Evolutionary conservation across 2,888 invertebrate species (phyloP).

Genomic region (Corythucha ciliata): DNA sequence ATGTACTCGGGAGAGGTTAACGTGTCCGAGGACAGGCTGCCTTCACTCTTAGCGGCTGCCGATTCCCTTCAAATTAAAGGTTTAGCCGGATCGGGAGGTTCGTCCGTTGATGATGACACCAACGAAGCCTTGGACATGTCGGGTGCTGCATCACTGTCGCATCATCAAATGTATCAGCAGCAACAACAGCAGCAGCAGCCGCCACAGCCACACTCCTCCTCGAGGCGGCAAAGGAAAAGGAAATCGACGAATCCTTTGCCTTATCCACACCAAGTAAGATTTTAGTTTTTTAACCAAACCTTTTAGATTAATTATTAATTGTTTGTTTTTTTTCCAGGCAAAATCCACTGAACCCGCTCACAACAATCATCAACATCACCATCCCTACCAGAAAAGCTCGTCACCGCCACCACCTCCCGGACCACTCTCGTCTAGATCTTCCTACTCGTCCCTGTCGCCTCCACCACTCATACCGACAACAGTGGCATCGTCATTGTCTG

Average conservation of each 20-base stretch:
- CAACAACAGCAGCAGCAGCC: constrained; percentile 15
- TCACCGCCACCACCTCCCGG: too few species aligned
- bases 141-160: too few species aligned
- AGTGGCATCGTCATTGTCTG: too few species aligned
- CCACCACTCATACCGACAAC: too few species aligned
- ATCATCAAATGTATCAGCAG: background rate
- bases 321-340: too few species aligned
- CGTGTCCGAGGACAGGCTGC: constrained; percentile 44
- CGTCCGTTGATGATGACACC: constrained; percentile 1
- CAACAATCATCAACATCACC: too few species aligned
- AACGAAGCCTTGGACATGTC: constrained; percentile 8
- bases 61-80: constrained; percentile 42
- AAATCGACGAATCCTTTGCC: constrained; percentile 25
- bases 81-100: constrained; percentile 3
- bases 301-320: too few species aligned
- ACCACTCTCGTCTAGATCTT: too few species aligned
- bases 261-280: constrained; percentile 21
- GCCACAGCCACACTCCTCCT: constrained; percentile 16
- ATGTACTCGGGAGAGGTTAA: constrained; percentile 49
- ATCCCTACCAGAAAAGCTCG: too few species aligned
- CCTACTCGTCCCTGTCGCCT: too few species aligned
- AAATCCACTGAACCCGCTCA: too few species aligned
- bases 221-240: constrained; percentile 16
- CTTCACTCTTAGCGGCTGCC: constrained; percentile 44
- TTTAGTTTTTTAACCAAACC: too few species aligned